Evolutionary conservation across 1,140 invertebrate genomes (phyloP).

Genomic region (Neodiprion fabricii): DNA sequence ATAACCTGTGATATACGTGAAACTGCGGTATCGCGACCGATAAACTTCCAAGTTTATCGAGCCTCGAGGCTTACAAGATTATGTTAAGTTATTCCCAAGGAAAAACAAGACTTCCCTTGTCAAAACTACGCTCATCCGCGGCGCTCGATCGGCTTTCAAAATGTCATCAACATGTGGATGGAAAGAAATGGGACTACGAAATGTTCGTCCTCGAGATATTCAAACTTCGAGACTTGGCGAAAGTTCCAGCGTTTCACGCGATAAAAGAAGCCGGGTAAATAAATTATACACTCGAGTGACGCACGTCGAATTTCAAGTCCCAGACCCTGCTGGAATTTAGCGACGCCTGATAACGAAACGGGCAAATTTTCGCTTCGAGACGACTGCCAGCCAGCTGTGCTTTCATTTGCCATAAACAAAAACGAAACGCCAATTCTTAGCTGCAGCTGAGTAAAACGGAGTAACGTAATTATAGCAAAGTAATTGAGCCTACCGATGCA

Average conservation of each 20-base stretch:
- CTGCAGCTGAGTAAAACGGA: neutral
- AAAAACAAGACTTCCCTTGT: neutral
- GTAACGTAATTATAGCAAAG: slow-evolving; percentile 19
- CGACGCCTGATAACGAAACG: too few relatives aligned
- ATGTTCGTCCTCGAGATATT: neutral
- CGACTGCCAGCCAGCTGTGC: too few relatives aligned
- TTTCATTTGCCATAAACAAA: too few relatives aligned
- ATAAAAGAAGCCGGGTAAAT: too few relatives aligned
- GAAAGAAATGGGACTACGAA: neutral
- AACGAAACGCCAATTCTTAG: too few relatives aligned
- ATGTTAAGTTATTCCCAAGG: neutral
- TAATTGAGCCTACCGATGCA: slow-evolving; percentile 42
- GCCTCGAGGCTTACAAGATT: neutral
- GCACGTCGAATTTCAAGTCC: too few relatives aligned
- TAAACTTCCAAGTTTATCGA: neutral
- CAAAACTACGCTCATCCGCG: neutral
- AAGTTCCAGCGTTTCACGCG: neutral
- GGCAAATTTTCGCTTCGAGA: too few relatives aligned
- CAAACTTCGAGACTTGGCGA: neutral
- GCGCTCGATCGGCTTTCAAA: neutral
- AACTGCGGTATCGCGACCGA: neutral
- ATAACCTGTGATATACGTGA: too few relatives aligned
- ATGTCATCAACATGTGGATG: neutral
- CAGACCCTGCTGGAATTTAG: too few relatives aligned
- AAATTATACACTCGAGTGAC: too few relatives aligned